Evolutionary conservation across 30 jellyfish, hydroid and myxozoan genomes (phyloP), one percentile per base, ranked within the genome.

Genomic region (Phacellophora camtschatica): DNA sequence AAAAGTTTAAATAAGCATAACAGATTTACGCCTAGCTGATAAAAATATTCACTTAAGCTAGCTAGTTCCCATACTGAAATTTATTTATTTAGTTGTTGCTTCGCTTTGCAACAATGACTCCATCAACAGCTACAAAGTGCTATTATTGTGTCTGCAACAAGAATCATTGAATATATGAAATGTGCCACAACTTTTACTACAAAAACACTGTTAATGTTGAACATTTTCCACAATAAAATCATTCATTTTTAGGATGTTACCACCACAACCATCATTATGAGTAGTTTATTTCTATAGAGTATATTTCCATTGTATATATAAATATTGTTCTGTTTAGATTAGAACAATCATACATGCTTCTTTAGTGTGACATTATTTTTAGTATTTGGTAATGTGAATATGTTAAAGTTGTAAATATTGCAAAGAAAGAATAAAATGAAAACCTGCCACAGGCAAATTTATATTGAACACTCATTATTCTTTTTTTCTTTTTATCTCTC

Each of bases 381-480:
- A 64, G 33, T 16, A 1, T 36, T 62, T 33, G 36, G 20, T 77
- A 77, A 13, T 77, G 90, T 80, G 77, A 39, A 80, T 80, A 80
- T 43, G 61, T 80, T 71, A 55, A 66, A 80, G 91, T 64, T 80
- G 91, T 80, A 80, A 80, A 80, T 80, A 80, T 80, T 66, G 50
- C 64, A 19, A 20, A 71, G 80, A 25, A 58, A 51, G n/a, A 80
- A 39, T 30, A 39, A 80, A 80, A 72, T 4, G n/a, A 34, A 57
- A 49, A 72, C 29, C 55, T 30, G 46, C 35, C 27, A 0, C 37
- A 23, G 45, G 33, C 56, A 48, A 57, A 33, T 71, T 71, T 71
- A 53, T 71, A 71, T 24, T n/a, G n/a, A n/a, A n/a, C n/a, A n/a
- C n/a, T n/a, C n/a, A n/a, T n/a, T n/a, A n/a, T n/a, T n/a, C n/a